Conservation (phyloP, 2,888 invertebrate genomes). For the Sussaba pulchella region DNA sequence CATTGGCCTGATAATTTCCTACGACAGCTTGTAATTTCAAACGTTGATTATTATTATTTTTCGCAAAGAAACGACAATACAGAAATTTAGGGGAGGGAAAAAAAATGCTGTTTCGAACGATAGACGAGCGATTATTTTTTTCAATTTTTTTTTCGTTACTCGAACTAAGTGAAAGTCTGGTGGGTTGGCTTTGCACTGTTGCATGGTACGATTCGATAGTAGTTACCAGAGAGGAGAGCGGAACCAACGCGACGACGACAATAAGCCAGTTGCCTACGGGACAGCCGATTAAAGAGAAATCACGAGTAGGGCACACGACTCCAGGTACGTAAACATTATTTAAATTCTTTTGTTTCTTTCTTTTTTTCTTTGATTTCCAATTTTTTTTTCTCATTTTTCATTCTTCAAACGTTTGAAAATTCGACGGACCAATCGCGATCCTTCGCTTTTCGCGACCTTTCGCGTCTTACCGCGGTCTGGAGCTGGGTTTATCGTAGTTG, state of each 20-base stretch:
- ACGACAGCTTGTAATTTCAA: too few species aligned
- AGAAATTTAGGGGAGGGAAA: too few species aligned
- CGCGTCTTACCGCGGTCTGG: constrained; percentile 8
- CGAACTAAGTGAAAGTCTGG: constrained; percentile 81
- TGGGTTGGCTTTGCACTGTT: constrained; percentile 84
- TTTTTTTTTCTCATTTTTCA: constrained; percentile 6
- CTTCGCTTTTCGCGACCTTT: too few species aligned
- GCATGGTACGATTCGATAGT: constrained; percentile 84
- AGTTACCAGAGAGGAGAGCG: constrained; percentile 83
- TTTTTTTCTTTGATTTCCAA: constrained; percentile 27
- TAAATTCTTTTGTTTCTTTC: constrained; percentile 44
- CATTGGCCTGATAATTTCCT: too few species aligned
- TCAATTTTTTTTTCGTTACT: too few species aligned
- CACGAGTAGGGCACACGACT: constrained; percentile 83
- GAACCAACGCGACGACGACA: constrained; percentile 82
- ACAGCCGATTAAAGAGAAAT: constrained; percentile 87
- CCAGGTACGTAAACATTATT: constrained; percentile 81
- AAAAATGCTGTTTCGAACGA: too few species aligned
- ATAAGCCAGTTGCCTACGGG: constrained; percentile 86
- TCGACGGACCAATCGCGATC: constrained; percentile 19
- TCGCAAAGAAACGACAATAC: too few species aligned
- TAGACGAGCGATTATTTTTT: too few species aligned
- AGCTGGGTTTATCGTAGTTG: background rate
- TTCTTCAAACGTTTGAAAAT: constrained; percentile 31
- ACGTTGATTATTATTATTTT: too few species aligned